phyloP scores from a whole-genome alignment of 1,140 invertebrate species.

The Oreohelix idahoensis region DNA sequence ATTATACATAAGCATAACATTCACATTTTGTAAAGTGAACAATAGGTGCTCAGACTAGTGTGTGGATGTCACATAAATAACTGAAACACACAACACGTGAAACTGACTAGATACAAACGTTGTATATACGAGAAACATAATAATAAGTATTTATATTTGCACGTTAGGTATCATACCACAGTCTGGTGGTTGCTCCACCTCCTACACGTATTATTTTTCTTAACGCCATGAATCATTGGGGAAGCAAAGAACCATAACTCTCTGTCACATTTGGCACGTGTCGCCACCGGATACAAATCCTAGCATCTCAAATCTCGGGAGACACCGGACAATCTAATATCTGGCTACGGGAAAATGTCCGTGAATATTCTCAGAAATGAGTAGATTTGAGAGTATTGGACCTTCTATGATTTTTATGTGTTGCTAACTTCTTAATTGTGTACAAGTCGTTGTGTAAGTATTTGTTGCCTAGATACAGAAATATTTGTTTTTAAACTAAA shows the following conservation, averaged over 20 bases:
- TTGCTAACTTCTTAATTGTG: no score
- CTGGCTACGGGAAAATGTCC: neutral
- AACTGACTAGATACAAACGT: no score
- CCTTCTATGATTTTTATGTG: no score
- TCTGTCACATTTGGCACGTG: slow-evolving; percentile 12
- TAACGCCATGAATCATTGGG: slow-evolving; percentile 3
- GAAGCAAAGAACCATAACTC: neutral
- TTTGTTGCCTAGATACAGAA: no score
- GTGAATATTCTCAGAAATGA: neutral
- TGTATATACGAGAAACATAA: no score
- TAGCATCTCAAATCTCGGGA: slow-evolving; percentile 9
- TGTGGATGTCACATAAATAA: no score
- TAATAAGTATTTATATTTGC: neutral
- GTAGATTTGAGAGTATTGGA: neutral
- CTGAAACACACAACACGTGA: no score
- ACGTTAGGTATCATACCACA: neutral
- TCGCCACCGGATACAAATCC: slow-evolving; percentile 18
- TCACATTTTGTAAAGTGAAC: no score
- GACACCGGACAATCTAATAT: neutral
- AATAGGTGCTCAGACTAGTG: no score
- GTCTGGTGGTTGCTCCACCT: neutral
- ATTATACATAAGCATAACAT: no score
- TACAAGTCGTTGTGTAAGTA: no score
- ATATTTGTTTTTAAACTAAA: no score
- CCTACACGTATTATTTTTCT: slow-evolving; percentile 1